Conservation (phyloP, 2,888 invertebrate species). For the Andrena hattorfiana region DNA sequence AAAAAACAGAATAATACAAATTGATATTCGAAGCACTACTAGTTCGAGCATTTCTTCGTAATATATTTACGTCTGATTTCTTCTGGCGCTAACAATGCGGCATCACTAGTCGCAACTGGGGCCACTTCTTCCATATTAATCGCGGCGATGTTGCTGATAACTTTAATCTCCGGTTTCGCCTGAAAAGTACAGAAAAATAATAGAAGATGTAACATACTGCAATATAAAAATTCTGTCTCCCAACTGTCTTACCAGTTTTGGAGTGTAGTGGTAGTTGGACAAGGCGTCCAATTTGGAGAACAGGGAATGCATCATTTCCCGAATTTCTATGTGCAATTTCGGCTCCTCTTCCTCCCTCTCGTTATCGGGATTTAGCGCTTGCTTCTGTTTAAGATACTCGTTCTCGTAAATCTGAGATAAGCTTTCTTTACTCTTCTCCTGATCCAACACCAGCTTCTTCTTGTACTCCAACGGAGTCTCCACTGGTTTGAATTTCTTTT, state of each 20-base stretch:
- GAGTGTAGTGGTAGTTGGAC: conserved; percentile 97
- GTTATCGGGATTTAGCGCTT: conserved; percentile 86
- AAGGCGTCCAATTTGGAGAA: conserved; percentile 96
- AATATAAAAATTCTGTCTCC: not conserved
- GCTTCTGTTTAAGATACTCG: conserved; percentile 91
- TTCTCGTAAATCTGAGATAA: conserved; percentile 97
- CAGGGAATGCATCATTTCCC: conserved; percentile 90
- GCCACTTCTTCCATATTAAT: conserved; percentile 98
- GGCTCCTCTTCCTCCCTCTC: conserved; percentile 89
- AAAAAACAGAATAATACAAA: conserved; percentile 4
- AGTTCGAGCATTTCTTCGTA: too few species aligned
- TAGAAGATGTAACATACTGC: not conserved
- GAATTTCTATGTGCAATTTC: conserved; percentile 92
- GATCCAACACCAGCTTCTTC: conserved; percentile 94
- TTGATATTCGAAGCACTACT: not conserved
- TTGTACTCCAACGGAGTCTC: conserved; percentile 94
- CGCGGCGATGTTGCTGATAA: conserved; percentile 96
- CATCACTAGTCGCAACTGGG: conserved; percentile 94
- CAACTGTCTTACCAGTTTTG: conserved; percentile 88
- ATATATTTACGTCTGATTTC: conserved; percentile 90
- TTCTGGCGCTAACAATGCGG: conserved; percentile 95
- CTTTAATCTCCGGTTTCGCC: conserved; percentile 94
- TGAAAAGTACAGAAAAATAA: conserved; percentile 74
- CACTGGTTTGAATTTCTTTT: conserved; percentile 93
- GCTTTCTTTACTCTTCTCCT: conserved; percentile 97